phyloP scores from a whole-genome alignment of 2,797 vertebrate species.

The Manis crassicaudata region DNA sequence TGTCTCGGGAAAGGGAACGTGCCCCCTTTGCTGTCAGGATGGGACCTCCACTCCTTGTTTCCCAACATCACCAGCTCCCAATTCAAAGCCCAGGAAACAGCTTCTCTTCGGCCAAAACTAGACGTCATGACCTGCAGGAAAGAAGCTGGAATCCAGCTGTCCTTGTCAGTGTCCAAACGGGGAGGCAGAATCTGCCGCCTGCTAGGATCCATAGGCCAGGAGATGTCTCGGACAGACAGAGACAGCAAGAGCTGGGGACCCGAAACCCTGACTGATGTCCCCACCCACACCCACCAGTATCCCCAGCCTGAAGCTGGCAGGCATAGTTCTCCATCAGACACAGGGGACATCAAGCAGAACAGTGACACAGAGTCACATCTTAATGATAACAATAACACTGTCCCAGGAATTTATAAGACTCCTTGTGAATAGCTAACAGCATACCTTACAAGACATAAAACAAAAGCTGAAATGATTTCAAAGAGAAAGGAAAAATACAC shows the following conservation, averaged over 20 bases:
- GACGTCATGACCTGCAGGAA: background rate
- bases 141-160: background rate
- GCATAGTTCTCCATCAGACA: background rate
- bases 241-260: too few relatives aligned
- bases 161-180: background rate
- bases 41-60: background rate
- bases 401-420: background rate
- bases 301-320: background rate
- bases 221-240: background rate
- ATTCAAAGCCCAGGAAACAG: background rate
- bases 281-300: background rate
- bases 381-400: background rate
- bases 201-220: background rate
- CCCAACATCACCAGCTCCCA: background rate
- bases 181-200: too few relatives aligned
- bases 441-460: background rate
- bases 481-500: background rate
- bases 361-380: background rate
- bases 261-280: accelerated
- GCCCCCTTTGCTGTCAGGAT: background rate
- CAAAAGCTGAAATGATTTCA: background rate
- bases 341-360: background rate
- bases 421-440: background rate
- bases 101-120: background rate
- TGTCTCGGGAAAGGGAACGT: background rate